Conservation (phyloP, 1,140 invertebrate species). For the Zaprionus inermis region DNA sequence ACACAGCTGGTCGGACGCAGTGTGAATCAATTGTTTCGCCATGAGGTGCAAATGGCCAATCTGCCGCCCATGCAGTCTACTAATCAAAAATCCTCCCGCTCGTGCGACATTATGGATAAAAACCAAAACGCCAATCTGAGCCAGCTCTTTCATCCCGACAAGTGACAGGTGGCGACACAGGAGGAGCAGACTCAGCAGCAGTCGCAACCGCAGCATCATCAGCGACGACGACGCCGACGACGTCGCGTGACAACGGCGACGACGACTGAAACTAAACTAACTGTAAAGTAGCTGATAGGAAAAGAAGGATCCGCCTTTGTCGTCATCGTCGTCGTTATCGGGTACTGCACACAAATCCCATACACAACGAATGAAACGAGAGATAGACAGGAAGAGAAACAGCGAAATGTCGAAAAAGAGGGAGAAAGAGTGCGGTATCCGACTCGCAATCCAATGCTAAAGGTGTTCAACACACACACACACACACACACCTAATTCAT, state of each 20-base stretch:
- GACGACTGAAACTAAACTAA: slow-evolving; percentile 73
- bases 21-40: slow-evolving; percentile 93
- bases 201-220: background rate
- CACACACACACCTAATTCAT: background rate
- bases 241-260: slow-evolving; percentile 33
- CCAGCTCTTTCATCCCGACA: slow-evolving; percentile 62
- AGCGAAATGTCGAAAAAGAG: background rate
- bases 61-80: slow-evolving; percentile 88
- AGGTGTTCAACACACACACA: slow-evolving; percentile 8
- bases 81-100: background rate
- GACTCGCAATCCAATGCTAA: background rate
- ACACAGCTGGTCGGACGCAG: slow-evolving; percentile 91
- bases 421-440: background rate
- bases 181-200: slow-evolving; percentile 5
- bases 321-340: too few relatives aligned
- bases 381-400: slow-evolving; percentile 2
- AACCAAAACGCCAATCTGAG: slow-evolving; percentile 74
- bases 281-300: slow-evolving; percentile 62
- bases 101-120: slow-evolving; percentile 69
- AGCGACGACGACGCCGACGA: background rate
- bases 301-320: slow-evolving; percentile 6
- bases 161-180: slow-evolving; percentile 57
- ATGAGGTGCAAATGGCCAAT: slow-evolving; percentile 93
- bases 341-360: too few relatives aligned
- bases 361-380: background rate